Conservation (phyloP, 2,888 invertebrate genomes). For the Pocota personata region DNA sequence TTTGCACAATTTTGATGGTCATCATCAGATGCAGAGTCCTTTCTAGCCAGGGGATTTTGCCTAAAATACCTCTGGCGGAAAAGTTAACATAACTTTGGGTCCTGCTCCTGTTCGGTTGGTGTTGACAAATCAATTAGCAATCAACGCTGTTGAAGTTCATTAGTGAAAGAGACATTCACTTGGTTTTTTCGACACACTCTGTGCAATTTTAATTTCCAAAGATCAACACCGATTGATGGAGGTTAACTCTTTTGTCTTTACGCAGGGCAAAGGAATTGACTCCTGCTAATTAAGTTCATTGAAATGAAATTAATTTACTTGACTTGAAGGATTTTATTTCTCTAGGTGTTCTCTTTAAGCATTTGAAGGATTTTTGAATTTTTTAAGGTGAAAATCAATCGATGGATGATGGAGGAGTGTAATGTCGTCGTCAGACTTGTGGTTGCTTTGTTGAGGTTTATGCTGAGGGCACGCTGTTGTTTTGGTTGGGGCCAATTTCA, state of each 20-base stretch:
- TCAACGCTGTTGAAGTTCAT: slow-evolving; percentile 68
- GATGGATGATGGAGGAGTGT: background rate
- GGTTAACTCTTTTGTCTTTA: slow-evolving; percentile 68
- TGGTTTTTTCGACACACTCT: slow-evolving; percentile 20
- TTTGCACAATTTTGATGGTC: slow-evolving; percentile 71
- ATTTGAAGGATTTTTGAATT: background rate
- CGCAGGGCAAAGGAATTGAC: slow-evolving; percentile 17
- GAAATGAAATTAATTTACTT: slow-evolving; percentile 62
- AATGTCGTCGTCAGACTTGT: slow-evolving; percentile 14
- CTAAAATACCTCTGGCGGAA: slow-evolving; percentile 16
- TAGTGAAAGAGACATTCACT: slow-evolving; percentile 46
- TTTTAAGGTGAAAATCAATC: slow-evolving; percentile 5
- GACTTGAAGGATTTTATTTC: slow-evolving; percentile 1
- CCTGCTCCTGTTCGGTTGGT: background rate
- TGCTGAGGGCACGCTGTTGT: background rate
- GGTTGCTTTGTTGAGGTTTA: slow-evolving; percentile 62
- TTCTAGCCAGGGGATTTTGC: background rate
- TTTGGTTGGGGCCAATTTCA: slow-evolving; percentile 7
- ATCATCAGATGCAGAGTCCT: slow-evolving; percentile 21
- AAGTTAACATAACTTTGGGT: slow-evolving; percentile 61
- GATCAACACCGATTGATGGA: slow-evolving; percentile 70
- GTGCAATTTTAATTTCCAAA: slow-evolving; percentile 65
- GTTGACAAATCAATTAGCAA: slow-evolving; percentile 73
- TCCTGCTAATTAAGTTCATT: slow-evolving; percentile 65
- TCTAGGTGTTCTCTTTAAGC: background rate